Evolutionary conservation across 2,113 vertebrate species (phyloP).

Genomic region (Melanostigma gelatinosum): DNA sequence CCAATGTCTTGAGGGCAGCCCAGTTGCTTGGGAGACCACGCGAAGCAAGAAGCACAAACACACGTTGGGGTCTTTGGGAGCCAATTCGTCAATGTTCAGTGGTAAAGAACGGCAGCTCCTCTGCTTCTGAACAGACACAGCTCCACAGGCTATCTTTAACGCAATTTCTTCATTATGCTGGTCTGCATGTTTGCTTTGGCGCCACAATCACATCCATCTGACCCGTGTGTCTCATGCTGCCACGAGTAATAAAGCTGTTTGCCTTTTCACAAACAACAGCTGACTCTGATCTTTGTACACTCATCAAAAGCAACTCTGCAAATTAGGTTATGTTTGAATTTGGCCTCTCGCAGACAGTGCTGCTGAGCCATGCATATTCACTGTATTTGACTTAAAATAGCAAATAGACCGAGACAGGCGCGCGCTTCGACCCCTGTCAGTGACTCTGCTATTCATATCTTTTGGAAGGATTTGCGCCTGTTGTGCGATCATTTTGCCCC

Average conservation of each 20-base stretch:
- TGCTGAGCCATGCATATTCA: conserved; percentile 56
- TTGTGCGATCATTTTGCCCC: conserved; percentile 27
- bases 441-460: conserved; percentile 32
- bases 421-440: conserved; percentile 20
- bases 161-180: conserved; percentile 9
- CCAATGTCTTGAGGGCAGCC: conserved; percentile 52
- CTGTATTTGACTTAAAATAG: conserved; percentile 49
- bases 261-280: conserved; percentile 20
- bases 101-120: neutral
- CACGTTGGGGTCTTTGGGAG: conserved; percentile 29
- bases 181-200: conserved; percentile 18
- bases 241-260: conserved; percentile 40
- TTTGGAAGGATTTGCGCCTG: conserved; percentile 27
- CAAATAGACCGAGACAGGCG: conserved; percentile 57
- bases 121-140: neutral
- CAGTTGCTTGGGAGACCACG: conserved; percentile 39
- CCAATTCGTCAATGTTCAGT: conserved; percentile 4
- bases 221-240: conserved; percentile 27
- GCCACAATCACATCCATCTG: conserved; percentile 7
- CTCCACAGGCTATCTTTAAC: conserved; percentile 11
- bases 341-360: conserved; percentile 34
- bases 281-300: conserved; percentile 38
- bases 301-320: conserved; percentile 47
- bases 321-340: conserved; percentile 58
- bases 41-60: conserved; percentile 20